phyloP scores from a whole-genome alignment of 2,888 invertebrate species.

The Pachymerium ferrugineum region DNA sequence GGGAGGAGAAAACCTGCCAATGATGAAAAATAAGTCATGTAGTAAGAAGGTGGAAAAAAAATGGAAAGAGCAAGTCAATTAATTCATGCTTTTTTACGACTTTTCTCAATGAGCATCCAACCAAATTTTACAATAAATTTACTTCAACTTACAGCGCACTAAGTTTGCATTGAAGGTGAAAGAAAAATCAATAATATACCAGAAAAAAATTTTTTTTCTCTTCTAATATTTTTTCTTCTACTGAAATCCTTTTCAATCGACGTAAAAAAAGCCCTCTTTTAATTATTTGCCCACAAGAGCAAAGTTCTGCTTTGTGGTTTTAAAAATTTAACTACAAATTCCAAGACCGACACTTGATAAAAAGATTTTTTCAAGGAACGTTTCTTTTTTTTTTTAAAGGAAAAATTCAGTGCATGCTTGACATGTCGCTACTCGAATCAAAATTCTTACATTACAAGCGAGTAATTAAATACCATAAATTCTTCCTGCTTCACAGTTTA shows the following conservation, averaged over 20 bases:
- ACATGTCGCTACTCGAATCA: too few species aligned
- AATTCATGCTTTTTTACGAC: not conserved
- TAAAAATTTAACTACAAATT: too few species aligned
- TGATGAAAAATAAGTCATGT: not conserved
- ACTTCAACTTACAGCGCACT: not conserved
- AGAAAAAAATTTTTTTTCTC: not conserved
- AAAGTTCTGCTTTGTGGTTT: too few species aligned
- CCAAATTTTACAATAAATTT: slow-evolving; percentile 27
- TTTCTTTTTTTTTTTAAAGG: too few species aligned
- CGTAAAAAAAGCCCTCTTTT: not conserved
- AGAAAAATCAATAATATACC: not conserved
- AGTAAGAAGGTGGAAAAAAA: not conserved
- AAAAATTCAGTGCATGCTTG: too few species aligned
- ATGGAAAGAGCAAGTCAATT: not conserved
- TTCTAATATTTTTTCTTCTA: not conserved
- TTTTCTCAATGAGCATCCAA: not conserved
- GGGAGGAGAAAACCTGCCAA: not conserved
- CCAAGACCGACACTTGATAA: too few species aligned
- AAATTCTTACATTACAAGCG: too few species aligned
- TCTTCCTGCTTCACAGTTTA: too few species aligned
- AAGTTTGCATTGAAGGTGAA: slow-evolving; percentile 20
- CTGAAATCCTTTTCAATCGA: not conserved
- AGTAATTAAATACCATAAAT: too few species aligned
- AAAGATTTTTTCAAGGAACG: too few species aligned
- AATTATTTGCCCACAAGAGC: not conserved